These are phyloP conservation scores for Coelopa frigida DNA, from an alignment of 1,140 invertebrate species.

Conservation along the genomic window DNA sequence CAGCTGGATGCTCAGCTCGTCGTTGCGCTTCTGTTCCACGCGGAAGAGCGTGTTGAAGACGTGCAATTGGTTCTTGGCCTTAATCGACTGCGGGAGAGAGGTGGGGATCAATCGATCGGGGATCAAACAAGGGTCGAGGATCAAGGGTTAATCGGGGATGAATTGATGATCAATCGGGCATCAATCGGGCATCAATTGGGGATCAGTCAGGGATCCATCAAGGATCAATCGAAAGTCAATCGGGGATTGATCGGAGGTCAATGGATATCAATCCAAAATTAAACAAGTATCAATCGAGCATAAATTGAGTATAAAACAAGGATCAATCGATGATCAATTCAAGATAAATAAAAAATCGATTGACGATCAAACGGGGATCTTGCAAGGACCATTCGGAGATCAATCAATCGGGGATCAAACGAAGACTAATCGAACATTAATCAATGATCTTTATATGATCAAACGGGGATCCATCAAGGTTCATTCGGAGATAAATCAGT, in stretches of 20 bases:
- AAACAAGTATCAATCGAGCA: conserved; percentile 13
- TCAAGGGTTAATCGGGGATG: background rate
- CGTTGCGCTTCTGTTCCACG: conserved; percentile 34
- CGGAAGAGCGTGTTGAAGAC: conserved; percentile 31
- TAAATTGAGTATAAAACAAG: too few species aligned
- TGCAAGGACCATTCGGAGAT: background rate
- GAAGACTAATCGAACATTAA: background rate
- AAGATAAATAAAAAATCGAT: background rate
- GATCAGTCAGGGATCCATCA: too few species aligned
- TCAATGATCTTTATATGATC: background rate
- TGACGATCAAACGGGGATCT: background rate
- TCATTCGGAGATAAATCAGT: background rate
- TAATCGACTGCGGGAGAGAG: conserved; percentile 22
- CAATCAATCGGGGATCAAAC: background rate
- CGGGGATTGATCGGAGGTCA: too few species aligned
- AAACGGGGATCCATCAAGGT: background rate
- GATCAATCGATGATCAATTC: background rate
- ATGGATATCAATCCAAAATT: too few species aligned
- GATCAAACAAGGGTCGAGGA: background rate
- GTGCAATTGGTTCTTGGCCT: conserved; percentile 36
- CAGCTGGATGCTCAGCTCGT: conserved; percentile 26
- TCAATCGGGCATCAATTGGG: background rate
- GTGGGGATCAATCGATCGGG: too few species aligned
- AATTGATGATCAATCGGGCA: background rate
- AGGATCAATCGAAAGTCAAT: too few species aligned